These are phyloP conservation scores for Camponotus floridanus DNA, from an alignment of 1,140 invertebrate genomes.

Conservation along the genomic window DNA sequence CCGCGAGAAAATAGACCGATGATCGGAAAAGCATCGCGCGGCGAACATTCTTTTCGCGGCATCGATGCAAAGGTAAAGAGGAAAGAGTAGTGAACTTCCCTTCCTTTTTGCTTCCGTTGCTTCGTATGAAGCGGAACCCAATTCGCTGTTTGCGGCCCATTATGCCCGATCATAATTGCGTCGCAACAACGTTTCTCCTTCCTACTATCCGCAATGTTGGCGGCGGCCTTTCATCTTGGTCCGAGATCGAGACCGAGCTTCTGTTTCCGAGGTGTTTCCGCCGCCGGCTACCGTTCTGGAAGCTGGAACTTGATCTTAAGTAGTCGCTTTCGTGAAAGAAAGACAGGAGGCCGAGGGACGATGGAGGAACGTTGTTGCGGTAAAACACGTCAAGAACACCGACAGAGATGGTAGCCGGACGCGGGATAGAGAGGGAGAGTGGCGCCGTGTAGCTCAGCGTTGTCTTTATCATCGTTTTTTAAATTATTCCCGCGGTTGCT, in stretches of 20 bases:
- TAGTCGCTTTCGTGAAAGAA: slow-evolving; percentile 78
- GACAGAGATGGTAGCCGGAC: neutral
- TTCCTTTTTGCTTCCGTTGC: slow-evolving; percentile 57
- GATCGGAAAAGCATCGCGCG: slow-evolving; percentile 28
- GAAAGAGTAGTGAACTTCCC: slow-evolving; percentile 29
- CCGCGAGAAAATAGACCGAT: neutral
- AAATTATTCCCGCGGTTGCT: slow-evolving; percentile 78
- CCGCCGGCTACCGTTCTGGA: slow-evolving; percentile 82
- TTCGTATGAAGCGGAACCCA: slow-evolving; percentile 65
- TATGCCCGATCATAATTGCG: slow-evolving; percentile 82
- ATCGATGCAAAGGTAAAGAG: slow-evolving; percentile 16
- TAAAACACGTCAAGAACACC: slow-evolving; percentile 57
- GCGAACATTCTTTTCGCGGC: slow-evolving; percentile 7
- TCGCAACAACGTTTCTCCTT: slow-evolving; percentile 80
- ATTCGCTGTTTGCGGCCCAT: slow-evolving; percentile 80
- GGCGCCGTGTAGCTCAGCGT: slow-evolving; percentile 55
- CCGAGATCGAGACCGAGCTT: slow-evolving; percentile 79
- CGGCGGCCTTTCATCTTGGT: slow-evolving; percentile 81
- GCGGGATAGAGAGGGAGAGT: slow-evolving; percentile 31
- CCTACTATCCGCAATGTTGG: slow-evolving; percentile 68
- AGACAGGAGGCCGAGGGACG: slow-evolving; percentile 48
- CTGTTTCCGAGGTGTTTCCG: slow-evolving; percentile 84
- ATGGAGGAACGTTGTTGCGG: slow-evolving; percentile 38
- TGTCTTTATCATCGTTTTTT: slow-evolving; percentile 66
- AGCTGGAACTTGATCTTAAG: slow-evolving; percentile 82